phyloP scores from a whole-genome alignment of 2,113 vertebrate genomes.

The Cephalophus harveyi region DNA sequence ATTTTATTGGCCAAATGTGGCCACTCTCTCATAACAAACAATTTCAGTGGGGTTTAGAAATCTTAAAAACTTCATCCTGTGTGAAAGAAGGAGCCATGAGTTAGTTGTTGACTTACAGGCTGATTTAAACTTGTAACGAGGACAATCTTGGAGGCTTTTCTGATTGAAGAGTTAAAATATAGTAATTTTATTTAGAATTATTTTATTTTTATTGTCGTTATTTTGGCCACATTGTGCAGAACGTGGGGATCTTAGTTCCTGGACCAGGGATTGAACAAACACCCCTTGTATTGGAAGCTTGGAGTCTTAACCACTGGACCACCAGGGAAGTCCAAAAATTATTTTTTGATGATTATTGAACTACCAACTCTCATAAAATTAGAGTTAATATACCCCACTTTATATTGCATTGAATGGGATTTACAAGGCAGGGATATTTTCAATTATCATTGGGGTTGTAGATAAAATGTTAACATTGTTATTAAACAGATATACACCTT shows the following conservation, averaged over 20 bases:
- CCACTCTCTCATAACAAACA: neutral
- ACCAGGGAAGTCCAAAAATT: neutral
- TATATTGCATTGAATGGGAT: neutral
- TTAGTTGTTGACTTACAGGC: neutral
- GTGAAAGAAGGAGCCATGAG: neutral
- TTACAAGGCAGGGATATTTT: neutral
- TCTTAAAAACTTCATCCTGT: neutral
- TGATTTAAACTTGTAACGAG: neutral
- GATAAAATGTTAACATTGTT: neutral
- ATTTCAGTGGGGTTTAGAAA: neutral
- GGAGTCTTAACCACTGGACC: neutral
- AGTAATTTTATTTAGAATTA: neutral
- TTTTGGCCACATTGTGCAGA: neutral
- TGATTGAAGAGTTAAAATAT: neutral
- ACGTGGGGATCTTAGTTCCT: neutral
- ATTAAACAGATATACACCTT: neutral
- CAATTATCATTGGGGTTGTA: neutral
- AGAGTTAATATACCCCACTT: neutral
- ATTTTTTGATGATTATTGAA: neutral
- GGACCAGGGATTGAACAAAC: neutral
- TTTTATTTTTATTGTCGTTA: neutral
- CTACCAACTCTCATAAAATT: neutral
- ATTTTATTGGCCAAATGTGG: neutral
- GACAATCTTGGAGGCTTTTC: neutral
- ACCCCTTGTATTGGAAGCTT: neutral